These are phyloP conservation scores for Hylia prasina DNA, from an alignment of 2,113 vertebrate species.

Conservation along the genomic window DNA sequence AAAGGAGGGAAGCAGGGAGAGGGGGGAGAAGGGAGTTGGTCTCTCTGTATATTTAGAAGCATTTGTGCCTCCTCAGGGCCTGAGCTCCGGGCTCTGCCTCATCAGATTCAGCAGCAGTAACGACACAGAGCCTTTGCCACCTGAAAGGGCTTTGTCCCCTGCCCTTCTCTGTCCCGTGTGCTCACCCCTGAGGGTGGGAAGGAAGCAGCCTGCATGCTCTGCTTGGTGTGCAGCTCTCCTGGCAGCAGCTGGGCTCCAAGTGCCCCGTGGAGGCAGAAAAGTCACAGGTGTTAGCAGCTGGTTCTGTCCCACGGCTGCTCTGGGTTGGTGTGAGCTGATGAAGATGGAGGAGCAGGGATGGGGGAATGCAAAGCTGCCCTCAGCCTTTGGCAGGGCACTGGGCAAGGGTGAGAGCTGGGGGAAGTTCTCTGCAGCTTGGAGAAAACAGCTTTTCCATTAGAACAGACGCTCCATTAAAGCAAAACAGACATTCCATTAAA, in stretches of 20 bases:
- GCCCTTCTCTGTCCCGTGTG: neutral
- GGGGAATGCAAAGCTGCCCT: neutral
- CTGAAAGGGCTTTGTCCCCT: neutral
- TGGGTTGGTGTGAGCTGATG: neutral
- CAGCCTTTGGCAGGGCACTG: neutral
- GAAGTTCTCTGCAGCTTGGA: neutral
- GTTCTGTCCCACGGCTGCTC: neutral
- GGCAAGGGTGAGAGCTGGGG: neutral
- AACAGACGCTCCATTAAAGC: neutral
- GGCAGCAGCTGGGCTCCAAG: neutral
- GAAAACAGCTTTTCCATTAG: neutral
- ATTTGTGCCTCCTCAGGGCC: neutral
- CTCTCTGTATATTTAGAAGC: slow-evolving; percentile 40
- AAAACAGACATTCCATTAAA: neutral
- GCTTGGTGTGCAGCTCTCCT: neutral
- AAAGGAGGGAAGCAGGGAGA: neutral
- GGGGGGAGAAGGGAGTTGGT: neutral
- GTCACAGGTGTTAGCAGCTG: accelerated
- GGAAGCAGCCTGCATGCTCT: neutral
- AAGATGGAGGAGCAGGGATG: neutral
- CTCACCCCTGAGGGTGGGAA: neutral
- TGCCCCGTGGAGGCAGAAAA: neutral
- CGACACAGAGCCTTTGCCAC: neutral
- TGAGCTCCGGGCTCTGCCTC: neutral
- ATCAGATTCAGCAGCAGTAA: neutral